Conservation (phyloP, 2,797 vertebrate genomes). For the Pogonophryne albipinna region DNA sequence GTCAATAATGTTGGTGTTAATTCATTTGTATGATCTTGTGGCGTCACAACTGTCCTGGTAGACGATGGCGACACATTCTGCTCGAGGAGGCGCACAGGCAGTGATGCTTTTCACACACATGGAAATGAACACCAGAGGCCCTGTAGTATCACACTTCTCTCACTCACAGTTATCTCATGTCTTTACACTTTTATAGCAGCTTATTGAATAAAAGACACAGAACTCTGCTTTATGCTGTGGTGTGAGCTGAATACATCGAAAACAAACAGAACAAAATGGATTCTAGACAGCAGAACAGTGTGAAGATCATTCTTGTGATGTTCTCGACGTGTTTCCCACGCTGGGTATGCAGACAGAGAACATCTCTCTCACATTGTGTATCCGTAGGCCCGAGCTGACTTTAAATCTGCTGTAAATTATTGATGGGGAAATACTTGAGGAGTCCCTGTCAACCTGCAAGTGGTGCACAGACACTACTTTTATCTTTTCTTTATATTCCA, state of each 20-base stretch:
- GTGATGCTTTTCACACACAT: slow-evolving; percentile 49
- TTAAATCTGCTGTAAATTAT: slow-evolving; percentile 53
- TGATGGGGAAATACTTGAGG: slow-evolving; percentile 38
- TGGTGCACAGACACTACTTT: slow-evolving; percentile 5
- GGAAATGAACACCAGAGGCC: slow-evolving; percentile 33
- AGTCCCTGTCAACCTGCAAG: slow-evolving; percentile 30
- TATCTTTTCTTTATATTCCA: neutral
- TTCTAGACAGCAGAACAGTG: slow-evolving; percentile 9
- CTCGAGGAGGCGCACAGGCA: neutral
- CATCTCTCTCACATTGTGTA: slow-evolving; percentile 21
- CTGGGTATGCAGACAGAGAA: slow-evolving; percentile 35
- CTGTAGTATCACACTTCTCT: slow-evolving; percentile 45
- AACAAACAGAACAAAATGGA: neutral
- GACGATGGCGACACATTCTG: neutral
- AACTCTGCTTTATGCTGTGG: neutral
- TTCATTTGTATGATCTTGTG: slow-evolving; percentile 2
- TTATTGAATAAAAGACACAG: slow-evolving; percentile 12
- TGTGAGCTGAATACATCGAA: slow-evolving; percentile 1
- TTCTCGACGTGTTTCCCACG: neutral
- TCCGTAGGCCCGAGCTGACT: slow-evolving; percentile 39
- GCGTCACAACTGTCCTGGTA: slow-evolving; percentile 25
- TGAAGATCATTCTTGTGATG: neutral
- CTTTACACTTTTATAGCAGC: slow-evolving; percentile 20
- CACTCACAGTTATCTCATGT: slow-evolving; percentile 17
- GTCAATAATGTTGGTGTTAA: neutral